A percentile compares a stretch with the other conserved stretches of the same genome.
These are phyloP conservation scores for Drosophila erecta DNA, from an alignment of 1,140 invertebrate genomes.

Conservation along the genomic window DNA sequence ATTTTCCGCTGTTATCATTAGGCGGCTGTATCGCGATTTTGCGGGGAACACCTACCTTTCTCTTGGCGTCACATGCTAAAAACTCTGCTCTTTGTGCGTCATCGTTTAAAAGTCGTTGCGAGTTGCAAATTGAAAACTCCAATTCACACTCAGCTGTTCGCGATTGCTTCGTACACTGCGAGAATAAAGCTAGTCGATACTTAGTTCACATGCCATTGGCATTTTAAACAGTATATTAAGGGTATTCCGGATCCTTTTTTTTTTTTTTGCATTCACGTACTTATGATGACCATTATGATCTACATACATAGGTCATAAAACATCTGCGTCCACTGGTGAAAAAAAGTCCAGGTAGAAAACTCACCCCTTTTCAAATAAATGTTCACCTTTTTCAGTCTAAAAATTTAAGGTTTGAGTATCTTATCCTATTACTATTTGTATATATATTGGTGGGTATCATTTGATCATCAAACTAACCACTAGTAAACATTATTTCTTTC, in stretches of 20 bases:
- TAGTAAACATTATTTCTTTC: background rate
- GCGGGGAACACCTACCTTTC: constrained; percentile 21
- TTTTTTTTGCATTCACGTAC: too few relatives aligned
- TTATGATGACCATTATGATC: too few relatives aligned
- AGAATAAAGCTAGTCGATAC: background rate
- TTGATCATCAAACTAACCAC: too few relatives aligned
- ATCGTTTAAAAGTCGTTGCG: constrained; percentile 20
- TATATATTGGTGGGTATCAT: too few relatives aligned
- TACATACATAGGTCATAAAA: too few relatives aligned
- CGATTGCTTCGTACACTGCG: constrained; percentile 1
- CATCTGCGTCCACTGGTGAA: too few relatives aligned
- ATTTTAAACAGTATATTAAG: background rate
- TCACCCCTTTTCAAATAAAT: too few relatives aligned
- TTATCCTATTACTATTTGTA: too few relatives aligned
- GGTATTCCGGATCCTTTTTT: too few relatives aligned
- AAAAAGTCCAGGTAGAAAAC: too few relatives aligned
- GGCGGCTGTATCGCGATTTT: constrained; percentile 21
- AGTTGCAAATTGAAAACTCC: constrained; percentile 31
- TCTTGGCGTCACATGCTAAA: constrained; percentile 55
- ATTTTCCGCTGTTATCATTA: constrained; percentile 27
- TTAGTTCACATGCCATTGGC: background rate
- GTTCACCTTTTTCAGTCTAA: too few relatives aligned
- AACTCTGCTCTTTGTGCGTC: constrained; percentile 65
- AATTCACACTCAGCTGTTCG: constrained; percentile 19
- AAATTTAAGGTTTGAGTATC: too few relatives aligned